Conservation (phyloP, 2,797 vertebrate species). For the Chanos chanos region DNA sequence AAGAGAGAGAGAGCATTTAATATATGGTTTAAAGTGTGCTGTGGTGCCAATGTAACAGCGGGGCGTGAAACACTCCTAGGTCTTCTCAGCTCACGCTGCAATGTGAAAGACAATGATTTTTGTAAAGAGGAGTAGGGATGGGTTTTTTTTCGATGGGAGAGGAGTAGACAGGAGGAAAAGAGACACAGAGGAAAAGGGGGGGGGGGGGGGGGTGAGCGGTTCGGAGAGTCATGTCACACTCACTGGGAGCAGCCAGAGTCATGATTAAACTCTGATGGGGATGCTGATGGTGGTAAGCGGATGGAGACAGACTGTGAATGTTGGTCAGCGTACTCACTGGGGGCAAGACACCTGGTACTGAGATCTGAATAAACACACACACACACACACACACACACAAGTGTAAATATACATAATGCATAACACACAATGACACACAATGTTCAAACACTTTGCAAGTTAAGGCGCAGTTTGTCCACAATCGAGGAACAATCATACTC, state of each 20-base stretch:
- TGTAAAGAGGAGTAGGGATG: too few species aligned
- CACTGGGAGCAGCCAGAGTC: constrained; percentile 96
- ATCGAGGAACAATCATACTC: background rate
- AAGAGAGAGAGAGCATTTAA: background rate
- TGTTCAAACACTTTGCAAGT: constrained; percentile 14
- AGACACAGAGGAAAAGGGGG: background rate
- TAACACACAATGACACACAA: too few species aligned
- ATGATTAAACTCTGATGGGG: constrained; percentile 99
- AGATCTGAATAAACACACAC: constrained; percentile 59
- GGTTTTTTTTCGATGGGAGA: too few species aligned
- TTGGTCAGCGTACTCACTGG: constrained; percentile 98
- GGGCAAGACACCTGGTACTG: constrained; percentile 88
- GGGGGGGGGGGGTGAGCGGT: background rate
- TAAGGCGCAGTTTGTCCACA: constrained; percentile 6
- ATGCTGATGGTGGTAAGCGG: constrained; percentile 87
- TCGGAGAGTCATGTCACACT: constrained; percentile 56
- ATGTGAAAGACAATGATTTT: too few species aligned
- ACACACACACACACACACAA: constrained; percentile 22
- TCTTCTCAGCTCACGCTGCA: too few species aligned
- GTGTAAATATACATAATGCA: constrained; percentile 21
- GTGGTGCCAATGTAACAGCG: too few species aligned
- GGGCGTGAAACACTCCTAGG: too few species aligned
- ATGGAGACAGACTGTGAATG: constrained; percentile 80
- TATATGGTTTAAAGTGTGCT: too few species aligned
- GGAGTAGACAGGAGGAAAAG: too few species aligned